phyloP scores from a whole-genome alignment of 2,113 vertebrate genomes.

The Procavia capensis region DNA sequence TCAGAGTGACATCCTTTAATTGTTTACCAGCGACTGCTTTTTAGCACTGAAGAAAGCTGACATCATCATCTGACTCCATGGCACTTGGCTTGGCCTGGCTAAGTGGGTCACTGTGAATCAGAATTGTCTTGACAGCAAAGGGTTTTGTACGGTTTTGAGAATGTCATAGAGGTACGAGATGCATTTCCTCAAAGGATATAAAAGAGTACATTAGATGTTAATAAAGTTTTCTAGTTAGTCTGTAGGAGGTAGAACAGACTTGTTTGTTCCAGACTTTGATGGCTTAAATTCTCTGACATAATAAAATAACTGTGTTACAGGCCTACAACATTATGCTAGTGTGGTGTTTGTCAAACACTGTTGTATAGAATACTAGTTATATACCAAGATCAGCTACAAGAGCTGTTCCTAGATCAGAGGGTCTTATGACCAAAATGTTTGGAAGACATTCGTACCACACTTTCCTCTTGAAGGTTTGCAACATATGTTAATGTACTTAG shows the following conservation, averaged over 20 bases:
- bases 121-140: no score
- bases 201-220: not conserved
- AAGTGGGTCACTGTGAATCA: no score
- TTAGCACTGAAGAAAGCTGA: not conserved
- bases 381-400: no score
- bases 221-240: constrained; percentile 33
- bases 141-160: not conserved
- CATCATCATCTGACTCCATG: not conserved
- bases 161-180: not conserved
- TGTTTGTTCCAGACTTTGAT: not conserved
- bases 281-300: constrained; percentile 35
- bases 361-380: not conserved
- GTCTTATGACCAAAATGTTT: not conserved
- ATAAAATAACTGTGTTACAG: constrained; percentile 18
- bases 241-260: not conserved
- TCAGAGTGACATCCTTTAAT: not conserved
- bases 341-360: not conserved
- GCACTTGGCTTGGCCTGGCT: no score
- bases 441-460: not conserved
- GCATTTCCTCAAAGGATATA: constrained; percentile 45
- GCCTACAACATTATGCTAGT: not conserved
- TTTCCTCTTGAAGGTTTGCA: not conserved
- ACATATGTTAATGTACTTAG: not conserved
- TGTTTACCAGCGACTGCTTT: not conserved
- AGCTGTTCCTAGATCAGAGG: not conserved